Percentiles rank a stretch among this genome's conserved stretches.
Evolutionary conservation across 1,140 invertebrate species (phyloP).

Genomic region (Ctenoplectra terminalis): DNA sequence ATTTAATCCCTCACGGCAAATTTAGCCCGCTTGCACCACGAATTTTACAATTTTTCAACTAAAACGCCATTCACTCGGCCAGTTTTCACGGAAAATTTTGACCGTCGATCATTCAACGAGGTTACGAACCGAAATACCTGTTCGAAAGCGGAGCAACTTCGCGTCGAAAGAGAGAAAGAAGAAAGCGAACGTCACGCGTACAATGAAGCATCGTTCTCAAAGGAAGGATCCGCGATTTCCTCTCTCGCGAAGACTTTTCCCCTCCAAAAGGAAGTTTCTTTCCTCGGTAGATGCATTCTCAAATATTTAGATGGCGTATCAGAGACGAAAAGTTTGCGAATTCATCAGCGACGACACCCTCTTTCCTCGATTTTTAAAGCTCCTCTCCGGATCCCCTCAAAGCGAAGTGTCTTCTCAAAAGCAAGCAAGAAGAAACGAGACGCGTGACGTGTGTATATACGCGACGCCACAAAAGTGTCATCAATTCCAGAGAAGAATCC

Average conservation of each 20-base stretch:
- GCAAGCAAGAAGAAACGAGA: neutral
- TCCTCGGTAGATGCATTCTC: neutral
- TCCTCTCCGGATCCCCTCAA: no score
- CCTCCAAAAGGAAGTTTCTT: no score
- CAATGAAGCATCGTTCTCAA: neutral
- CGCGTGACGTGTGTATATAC: neutral
- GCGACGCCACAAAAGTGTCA: neutral
- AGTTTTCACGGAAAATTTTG: conserved; percentile 16
- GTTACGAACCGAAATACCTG: conserved; percentile 30
- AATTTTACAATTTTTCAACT: neutral
- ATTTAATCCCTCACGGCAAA: neutral
- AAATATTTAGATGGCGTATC: neutral
- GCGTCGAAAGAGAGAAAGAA: neutral
- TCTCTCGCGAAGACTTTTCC: neutral
- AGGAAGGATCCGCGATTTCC: neutral
- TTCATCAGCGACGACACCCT: neutral
- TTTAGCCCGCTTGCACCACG: neutral
- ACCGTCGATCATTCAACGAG: conserved; percentile 1
- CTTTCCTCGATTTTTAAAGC: no score
- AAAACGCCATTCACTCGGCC: neutral
- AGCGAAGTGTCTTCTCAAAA: neutral
- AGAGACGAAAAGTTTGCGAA: neutral
- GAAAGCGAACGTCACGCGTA: neutral
- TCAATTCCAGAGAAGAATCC: neutral
- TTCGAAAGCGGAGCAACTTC: conserved; percentile 23